Percentiles rank a stretch among this genome's conserved stretches.
These are phyloP conservation scores for Drosophila prostipennis DNA, from an alignment of 2,888 invertebrate genomes.

Conservation along the genomic window DNA sequence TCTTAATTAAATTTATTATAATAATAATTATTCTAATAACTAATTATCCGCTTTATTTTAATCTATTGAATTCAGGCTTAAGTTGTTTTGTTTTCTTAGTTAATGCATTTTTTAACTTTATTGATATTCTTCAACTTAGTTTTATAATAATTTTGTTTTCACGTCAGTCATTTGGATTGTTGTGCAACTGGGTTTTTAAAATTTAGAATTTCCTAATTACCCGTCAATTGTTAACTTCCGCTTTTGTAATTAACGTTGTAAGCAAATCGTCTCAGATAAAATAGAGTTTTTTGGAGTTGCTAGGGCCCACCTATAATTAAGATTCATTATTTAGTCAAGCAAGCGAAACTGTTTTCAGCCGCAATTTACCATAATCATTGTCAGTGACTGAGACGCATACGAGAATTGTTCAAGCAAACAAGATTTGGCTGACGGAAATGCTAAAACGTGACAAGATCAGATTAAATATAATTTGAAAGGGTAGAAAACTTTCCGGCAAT, in stretches of 20 bases:
- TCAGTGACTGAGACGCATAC: slow-evolving; percentile 25
- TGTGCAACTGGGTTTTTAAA: slow-evolving; percentile 2
- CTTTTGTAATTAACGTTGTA: slow-evolving; percentile 32
- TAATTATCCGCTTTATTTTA: too few species aligned
- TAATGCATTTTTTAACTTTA: too few species aligned
- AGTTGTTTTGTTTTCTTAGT: too few species aligned
- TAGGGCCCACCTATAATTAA: slow-evolving; percentile 44
- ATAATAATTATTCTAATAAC: too few species aligned
- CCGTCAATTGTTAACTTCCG: slow-evolving; percentile 49
- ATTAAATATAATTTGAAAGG: neutral
- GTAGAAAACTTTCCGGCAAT: slow-evolving; percentile 10
- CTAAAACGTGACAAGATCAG: slow-evolving; percentile 40
- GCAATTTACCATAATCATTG: slow-evolving; percentile 36
- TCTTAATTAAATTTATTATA: too few species aligned
- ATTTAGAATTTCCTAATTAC: slow-evolving; percentile 42
- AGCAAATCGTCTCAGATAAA: slow-evolving; percentile 31
- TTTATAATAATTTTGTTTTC: too few species aligned
- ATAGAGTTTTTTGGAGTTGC: slow-evolving; percentile 13
- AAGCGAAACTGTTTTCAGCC: slow-evolving; percentile 56
- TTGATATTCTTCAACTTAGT: too few species aligned
- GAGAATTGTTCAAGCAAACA: slow-evolving; percentile 32
- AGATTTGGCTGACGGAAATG: slow-evolving; percentile 23
- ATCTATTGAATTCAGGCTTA: too few species aligned
- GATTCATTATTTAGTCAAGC: slow-evolving; percentile 44
- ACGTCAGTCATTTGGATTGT: too few species aligned